Evolutionary conservation across 2,888 invertebrate genomes (phyloP).

Genomic region (Plagodis pulveraria): DNA sequence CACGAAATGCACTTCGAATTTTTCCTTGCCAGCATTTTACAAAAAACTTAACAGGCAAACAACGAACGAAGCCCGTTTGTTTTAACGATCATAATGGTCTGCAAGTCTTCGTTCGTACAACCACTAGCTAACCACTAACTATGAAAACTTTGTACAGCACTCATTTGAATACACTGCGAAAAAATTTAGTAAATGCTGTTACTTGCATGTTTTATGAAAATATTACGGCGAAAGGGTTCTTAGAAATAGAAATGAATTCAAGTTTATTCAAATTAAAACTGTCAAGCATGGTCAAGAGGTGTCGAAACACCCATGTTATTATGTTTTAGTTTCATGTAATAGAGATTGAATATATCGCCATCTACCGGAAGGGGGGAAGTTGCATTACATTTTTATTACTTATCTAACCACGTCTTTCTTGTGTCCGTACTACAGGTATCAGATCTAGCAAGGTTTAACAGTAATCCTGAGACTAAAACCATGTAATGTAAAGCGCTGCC

Average conservation of each 20-base stretch:
- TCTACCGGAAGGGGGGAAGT: too few species aligned
- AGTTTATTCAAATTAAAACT: constrained; percentile 2
- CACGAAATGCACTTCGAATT: not conserved
- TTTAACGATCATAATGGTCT: constrained; percentile 23
- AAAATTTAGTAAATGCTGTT: constrained; percentile 15
- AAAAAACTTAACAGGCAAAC: constrained; percentile 16
- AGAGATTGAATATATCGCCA: too few species aligned
- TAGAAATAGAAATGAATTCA: not conserved
- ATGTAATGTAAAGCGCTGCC: too few species aligned
- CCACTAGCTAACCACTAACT: constrained; percentile 5
- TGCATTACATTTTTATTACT: too few species aligned
- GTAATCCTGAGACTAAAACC: too few species aligned
- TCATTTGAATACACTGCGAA: constrained; percentile 18
- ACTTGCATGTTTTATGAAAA: constrained; percentile 25
- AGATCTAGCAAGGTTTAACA: too few species aligned
- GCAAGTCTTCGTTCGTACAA: constrained; percentile 15
- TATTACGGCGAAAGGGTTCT: constrained; percentile 14
- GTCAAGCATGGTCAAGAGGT: too few species aligned
- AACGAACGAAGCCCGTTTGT: constrained; percentile 6
- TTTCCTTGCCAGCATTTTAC: not conserved
- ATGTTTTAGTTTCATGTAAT: too few species aligned
- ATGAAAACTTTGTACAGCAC: constrained; percentile 23
- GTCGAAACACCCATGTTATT: too few species aligned
- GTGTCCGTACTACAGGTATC: too few species aligned
- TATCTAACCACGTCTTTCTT: too few species aligned